Base-by-base conservation (phyloP, 2,888 invertebrate species). In the Periphyllus acericola region DNA sequence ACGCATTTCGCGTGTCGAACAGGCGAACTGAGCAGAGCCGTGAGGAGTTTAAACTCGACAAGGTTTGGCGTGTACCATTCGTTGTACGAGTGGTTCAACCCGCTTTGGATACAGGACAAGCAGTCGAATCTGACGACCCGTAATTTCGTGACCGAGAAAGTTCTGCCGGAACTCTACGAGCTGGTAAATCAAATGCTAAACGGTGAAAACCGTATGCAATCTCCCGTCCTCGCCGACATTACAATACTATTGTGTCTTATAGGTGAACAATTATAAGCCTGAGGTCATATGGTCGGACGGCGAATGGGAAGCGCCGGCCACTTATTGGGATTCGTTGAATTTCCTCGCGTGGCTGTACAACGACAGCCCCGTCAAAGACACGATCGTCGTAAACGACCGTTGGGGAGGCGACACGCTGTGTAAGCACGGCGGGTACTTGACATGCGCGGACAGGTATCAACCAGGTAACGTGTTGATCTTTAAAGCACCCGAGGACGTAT, bases 321-420 rank as follows among this genome's bases (percentile, higher is more conserved):
- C 93, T 0, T 98, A 98, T 90, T 98, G 97, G 97, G 94, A 94
- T 90, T 94, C 97, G 0, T 95, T 94, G 75, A 95, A 96, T 88
- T 96, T 98, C 90, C 92, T 98, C 3, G 95, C 97, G 0, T 98
- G 98, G 98, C 92, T 98, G n/a, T 98, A 97, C 91, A 98, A 97
- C 91, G 95, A 96, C 0, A 98, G 98, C 91, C 96, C 97, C 0
- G 96, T 99, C 0, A 96, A 95, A 90, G 94, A 98, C 90, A 95
- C 94, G 6, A 94, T 99, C 0, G 97, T 98, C 0, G 96, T 95
- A 0, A 99, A 99, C 91, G 99, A 99, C 92, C 94, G 99, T 90
- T 99, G 98, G 98, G 98, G 99, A 0, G 93, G 92, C 11, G 95
- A 94, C 11, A 95, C 94, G 5, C 92, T 94, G 5, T 98, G 98